Evolutionary conservation across 2,113 vertebrate species (phyloP).

Genomic region (Thymallus thymallus): DNA sequence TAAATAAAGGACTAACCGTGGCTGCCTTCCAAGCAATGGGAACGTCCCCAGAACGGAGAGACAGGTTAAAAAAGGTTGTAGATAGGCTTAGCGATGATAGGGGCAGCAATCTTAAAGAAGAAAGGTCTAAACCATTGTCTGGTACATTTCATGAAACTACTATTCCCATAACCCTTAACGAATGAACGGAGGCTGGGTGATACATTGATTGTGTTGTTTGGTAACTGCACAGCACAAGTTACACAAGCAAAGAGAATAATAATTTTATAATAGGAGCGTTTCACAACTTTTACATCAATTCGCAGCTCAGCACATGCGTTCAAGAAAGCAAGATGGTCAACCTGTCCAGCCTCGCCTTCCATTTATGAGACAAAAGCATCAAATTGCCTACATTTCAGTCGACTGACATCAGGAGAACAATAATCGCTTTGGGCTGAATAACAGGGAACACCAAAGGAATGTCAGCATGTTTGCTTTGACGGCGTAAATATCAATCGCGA

Average conservation of each 20-base stretch:
- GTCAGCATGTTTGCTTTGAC: constrained; percentile 19
- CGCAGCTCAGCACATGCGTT: background rate
- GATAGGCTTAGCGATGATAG: no score
- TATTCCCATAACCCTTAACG: constrained; percentile 30
- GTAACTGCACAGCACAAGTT: constrained; percentile 54
- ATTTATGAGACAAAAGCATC: constrained; percentile 8
- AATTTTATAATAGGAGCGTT: constrained; percentile 43
- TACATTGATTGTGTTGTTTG: no score
- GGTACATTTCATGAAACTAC: constrained; percentile 21
- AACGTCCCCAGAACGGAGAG: no score
- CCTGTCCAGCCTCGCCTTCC: constrained; percentile 20
- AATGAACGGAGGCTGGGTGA: background rate
- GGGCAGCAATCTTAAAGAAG: no score
- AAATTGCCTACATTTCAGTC: background rate
- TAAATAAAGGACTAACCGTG: no score
- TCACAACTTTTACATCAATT: constrained; percentile 23
- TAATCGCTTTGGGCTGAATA: no score
- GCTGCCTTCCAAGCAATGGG: no score
- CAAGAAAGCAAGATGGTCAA: background rate
- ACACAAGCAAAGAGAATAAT: constrained; percentile 58
- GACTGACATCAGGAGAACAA: background rate
- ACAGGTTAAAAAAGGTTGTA: no score
- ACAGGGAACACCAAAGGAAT: background rate
- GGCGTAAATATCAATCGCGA: background rate
- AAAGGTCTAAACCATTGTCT: no score